Evolutionary conservation across 2,113 vertebrate genomes (phyloP), one percentile per base, ranked within the genome.

Genomic region (Neolamprologus kungweensis): DNA sequence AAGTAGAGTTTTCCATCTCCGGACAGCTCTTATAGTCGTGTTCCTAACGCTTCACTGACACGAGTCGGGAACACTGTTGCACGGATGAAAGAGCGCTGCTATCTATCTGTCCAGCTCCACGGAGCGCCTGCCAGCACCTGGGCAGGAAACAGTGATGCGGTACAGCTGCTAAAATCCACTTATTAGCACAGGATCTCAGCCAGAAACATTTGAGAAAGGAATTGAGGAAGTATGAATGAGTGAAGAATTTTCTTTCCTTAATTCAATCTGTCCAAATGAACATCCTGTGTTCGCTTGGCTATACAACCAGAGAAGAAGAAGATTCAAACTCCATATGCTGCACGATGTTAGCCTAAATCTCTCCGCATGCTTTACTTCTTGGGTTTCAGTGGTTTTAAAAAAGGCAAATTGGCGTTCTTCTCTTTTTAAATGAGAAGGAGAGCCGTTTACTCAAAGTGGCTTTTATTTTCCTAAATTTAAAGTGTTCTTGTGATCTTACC

Each of bases 321-420:
- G 28, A 89, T 50, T 89, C 51, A 79, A 63, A 79, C 4, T 40
- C 86, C 91, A 88, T 58, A 53, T 85, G 89, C 79, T 88, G 55
- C 50, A 58, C 10, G 16, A 28, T 51, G 19, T 81, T 65, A 17
- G 28, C 47, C n/a, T 82, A 31, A 86, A 85, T 42, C 73, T 68
- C 60, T 75, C 53, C 6, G 23, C 65, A 2, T 51, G 3, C 50
- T 14, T 31, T 7, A 33, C 51, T 31, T 80, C 55, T 57, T 45
- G 7, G 37, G 35, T 16, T 84, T 35, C 6, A 23, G 16, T 50
- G 50, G 60, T 33, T 80, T 55, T 45, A 60, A 60, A 53, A 5
- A 84, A 28, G 9, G 19, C 31, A 87, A 78, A 60, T 51, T 71
- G 13, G 57, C 8, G 8, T 60, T 19, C 19, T 75, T 50, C 6